Conservation (phyloP, 2,797 vertebrate species). For the Hippopotamyrus pictus region DNA sequence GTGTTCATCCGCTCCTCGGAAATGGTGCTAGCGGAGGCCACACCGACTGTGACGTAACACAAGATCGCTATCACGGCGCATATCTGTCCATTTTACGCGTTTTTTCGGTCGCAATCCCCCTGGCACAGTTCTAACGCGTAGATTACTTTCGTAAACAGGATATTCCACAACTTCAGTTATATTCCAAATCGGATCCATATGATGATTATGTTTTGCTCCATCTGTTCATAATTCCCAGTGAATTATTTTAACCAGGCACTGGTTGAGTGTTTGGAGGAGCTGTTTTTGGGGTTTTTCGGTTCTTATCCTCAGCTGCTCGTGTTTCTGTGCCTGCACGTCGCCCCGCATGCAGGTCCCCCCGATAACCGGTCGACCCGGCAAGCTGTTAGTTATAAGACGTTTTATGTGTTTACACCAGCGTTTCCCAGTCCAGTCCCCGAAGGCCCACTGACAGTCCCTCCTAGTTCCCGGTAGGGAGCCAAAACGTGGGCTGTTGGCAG, state of each 20-base stretch:
- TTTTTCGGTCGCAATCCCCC: conserved; percentile 11
- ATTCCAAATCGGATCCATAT: conserved; percentile 61
- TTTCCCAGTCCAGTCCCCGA: neutral
- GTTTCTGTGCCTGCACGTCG: conserved; percentile 7
- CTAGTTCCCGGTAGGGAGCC: neutral
- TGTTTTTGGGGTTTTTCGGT: conserved; percentile 6
- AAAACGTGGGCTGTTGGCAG: neutral
- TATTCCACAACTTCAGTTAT: conserved; percentile 44
- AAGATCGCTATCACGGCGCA: neutral
- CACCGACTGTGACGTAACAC: neutral
- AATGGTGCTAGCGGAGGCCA: neutral
- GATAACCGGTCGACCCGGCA: neutral
- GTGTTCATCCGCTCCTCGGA: neutral
- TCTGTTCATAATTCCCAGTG: conserved; percentile 57
- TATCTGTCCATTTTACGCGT: neutral
- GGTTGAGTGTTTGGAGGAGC: conserved; percentile 36
- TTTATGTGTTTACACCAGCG: neutral
- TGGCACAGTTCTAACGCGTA: conserved; percentile 42
- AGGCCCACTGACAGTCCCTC: neutral
- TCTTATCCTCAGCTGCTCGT: conserved; percentile 29
- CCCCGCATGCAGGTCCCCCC: neutral
- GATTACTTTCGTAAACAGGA: conserved; percentile 50
- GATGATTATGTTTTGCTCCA: conserved; percentile 58
- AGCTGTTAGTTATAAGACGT: neutral
- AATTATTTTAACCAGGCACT: conserved; percentile 59